phyloP scores from a whole-genome alignment of 2,888 invertebrate species.

The Nudaria mundana region DNA sequence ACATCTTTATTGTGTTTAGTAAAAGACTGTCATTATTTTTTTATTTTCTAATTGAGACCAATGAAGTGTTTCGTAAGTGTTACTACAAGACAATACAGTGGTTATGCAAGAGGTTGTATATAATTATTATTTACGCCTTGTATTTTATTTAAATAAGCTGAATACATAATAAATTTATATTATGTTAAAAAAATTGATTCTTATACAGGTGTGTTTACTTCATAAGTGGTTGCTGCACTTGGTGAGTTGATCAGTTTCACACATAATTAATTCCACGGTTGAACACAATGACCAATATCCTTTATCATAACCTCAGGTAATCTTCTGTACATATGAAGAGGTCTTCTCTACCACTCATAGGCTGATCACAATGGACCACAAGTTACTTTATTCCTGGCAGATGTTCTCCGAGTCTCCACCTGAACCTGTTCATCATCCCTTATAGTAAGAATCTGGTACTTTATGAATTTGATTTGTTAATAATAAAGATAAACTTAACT shows the following conservation, averaged over 20 bases:
- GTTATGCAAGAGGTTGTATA: slow-evolving; percentile 69
- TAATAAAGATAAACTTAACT: slow-evolving; percentile 57
- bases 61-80: slow-evolving; percentile 60
- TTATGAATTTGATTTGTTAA: slow-evolving; percentile 73
- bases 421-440: slow-evolving; percentile 49
- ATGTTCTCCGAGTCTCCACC: slow-evolving; percentile 24
- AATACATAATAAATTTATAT: slow-evolving; percentile 68
- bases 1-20: slow-evolving; percentile 12
- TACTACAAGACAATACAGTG: slow-evolving; percentile 60
- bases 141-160: slow-evolving; percentile 64
- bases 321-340: slow-evolving; percentile 23
- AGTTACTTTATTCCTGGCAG: slow-evolving; percentile 12
- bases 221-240: slow-evolving; percentile 33
- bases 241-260: slow-evolving; percentile 67
- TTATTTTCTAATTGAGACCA: slow-evolving; percentile 46
- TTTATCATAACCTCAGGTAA: slow-evolving; percentile 62
- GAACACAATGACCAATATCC: slow-evolving; percentile 34
- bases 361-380: slow-evolving; percentile 13
- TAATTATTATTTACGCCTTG: slow-evolving; percentile 71
- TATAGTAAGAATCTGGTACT: slow-evolving; percentile 78
- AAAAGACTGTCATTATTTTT: slow-evolving; percentile 48
- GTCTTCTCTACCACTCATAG: slow-evolving; percentile 4
- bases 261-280: slow-evolving; percentile 39
- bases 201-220: slow-evolving; percentile 51
- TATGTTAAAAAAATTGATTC: slow-evolving; percentile 57